Evolutionary conservation across 2,888 invertebrate species (phyloP), one percentile per base, ranked within the genome.

Genomic region (Graphium colonna): DNA sequence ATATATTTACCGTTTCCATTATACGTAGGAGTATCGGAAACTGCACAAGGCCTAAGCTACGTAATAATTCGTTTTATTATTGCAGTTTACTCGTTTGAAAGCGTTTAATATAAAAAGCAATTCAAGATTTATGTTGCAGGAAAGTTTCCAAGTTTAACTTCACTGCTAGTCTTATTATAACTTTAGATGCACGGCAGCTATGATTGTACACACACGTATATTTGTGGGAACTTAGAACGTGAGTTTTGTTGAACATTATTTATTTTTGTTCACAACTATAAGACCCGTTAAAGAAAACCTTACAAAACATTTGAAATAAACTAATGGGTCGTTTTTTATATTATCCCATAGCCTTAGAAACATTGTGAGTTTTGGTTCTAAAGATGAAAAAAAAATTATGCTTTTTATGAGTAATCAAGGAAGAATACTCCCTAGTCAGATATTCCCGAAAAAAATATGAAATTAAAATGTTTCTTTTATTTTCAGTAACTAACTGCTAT

Each of bases 151-250:
- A 33, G 36, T 10, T 36, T 16, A 46, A 47, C 52, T 52, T 15
- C 16, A 42, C 26, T 42, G 52, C 36, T 26, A 38, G 41, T 36
- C 47, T 52, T 42, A 46, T 52, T 52, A 52, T 47, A 41, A 52
- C 46, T 52, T 52, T 36, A n/a, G 45, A 13, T 40, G 47, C 42
- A 28, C 46, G 42, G 26, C 42, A 42, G 42, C 41, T 42, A 52
- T 16, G 36, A 47, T 41, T 52, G 42, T 52, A 38, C 38, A 21
- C 38, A 15, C 28, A 43, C 47, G 52, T 52, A 16, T 52, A 48
- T 43, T 13, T 31, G 17, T 43, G 47, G 13, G 28, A 53, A 48
- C 39, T 53, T 53, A 9, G 10, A 51, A 44, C 13, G 12, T 36
- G 28, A 28, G 16, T 41, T 36, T 50, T 50, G 26, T 43, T 18